Base-by-base conservation (phyloP, 2,888 invertebrate species). In the Meta bourneti region DNA sequence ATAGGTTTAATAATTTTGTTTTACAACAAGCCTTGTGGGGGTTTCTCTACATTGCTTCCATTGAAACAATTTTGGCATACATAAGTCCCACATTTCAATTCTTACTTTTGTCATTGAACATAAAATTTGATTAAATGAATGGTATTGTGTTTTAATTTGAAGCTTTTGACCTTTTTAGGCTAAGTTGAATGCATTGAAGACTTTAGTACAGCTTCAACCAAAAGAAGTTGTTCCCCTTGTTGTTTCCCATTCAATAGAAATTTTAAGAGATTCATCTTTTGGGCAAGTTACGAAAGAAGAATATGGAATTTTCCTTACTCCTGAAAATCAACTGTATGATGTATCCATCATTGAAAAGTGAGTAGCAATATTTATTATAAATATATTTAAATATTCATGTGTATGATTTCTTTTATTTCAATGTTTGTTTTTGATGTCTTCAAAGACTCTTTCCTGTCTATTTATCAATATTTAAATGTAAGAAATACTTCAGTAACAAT, bases 311-410 rank as follows among this genome's bases (percentile, higher is more conserved):
- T 98, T 95, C 95, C 96, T 97, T 93, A 98, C 97, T 49, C 98
- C 98, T 0, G 97, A 98, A 89, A 98, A 98, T 4, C 97, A 98
- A 94, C 96, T 99, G 0, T 99, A 97, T 94, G 98, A 99, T 95
- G 98, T 98, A 95, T 97, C 97, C 93, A 96, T 97, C 0, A 95
- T 97, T 83, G 97, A 97, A 20, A 96, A 94, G 95, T 95, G 91
- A 51, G 34, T 51, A 52, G 54, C 16, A 8, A n/a, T 8, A 61
- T 61, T 13, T 69, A 6, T 61, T n/a, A n/a, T n/a, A n/a, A 34
- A 34, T 34, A 34, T 4, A 34, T 34, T 34, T 34, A 34, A 34
- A 34, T 34, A 34, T 34, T 34, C 34, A 34, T 34, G 34, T 34
- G 34, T 34, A 4, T 34, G 34, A 4, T 34, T 34, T 34, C 34